A percentile compares a stretch with the other conserved stretches of the same genome.
Evolutionary conservation across 2,113 vertebrate species (phyloP).

Genomic region (Hoplias malabaricus): DNA sequence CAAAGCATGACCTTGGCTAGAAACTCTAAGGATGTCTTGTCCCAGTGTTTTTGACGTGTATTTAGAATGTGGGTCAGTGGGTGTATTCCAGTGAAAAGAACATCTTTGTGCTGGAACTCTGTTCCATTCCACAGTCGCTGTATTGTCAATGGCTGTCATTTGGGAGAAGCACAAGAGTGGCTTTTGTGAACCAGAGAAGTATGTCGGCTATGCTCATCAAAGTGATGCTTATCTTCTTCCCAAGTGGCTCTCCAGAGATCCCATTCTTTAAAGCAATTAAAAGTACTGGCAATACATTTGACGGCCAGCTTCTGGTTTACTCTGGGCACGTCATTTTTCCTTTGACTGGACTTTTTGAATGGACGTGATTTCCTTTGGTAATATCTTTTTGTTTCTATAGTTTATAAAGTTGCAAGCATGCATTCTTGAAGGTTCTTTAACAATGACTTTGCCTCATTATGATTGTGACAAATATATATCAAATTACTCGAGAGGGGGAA

Average conservation of each 20-base stretch:
- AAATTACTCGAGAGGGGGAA: no score
- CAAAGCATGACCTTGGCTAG: constrained; percentile 23
- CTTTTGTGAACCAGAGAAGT: constrained; percentile 56
- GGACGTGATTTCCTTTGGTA: not conserved
- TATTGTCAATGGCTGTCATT: constrained; percentile 57
- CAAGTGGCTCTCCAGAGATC: constrained; percentile 26
- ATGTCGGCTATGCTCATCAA: constrained; percentile 14
- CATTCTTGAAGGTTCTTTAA: no score
- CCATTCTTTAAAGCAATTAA: not conserved
- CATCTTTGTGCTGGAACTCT: constrained; percentile 48
- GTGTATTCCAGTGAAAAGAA: constrained; percentile 52
- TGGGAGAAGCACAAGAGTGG: constrained; percentile 50
- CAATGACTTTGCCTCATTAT: no score
- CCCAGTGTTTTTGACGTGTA: constrained; percentile 35
- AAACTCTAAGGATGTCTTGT: constrained; percentile 48
- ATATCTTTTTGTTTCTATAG: no score
- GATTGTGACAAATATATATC: no score
- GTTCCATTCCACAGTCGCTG: constrained; percentile 54
- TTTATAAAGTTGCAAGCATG: no score
- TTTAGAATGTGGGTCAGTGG: constrained; percentile 47
- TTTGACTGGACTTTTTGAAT: not conserved
- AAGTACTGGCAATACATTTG: not conserved
- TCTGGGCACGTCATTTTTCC: not conserved
- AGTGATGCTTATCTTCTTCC: constrained; percentile 28
- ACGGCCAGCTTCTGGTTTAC: not conserved